Base-by-base conservation (phyloP, 2,113 vertebrate genomes). In the Lophius piscatorius region DNA sequence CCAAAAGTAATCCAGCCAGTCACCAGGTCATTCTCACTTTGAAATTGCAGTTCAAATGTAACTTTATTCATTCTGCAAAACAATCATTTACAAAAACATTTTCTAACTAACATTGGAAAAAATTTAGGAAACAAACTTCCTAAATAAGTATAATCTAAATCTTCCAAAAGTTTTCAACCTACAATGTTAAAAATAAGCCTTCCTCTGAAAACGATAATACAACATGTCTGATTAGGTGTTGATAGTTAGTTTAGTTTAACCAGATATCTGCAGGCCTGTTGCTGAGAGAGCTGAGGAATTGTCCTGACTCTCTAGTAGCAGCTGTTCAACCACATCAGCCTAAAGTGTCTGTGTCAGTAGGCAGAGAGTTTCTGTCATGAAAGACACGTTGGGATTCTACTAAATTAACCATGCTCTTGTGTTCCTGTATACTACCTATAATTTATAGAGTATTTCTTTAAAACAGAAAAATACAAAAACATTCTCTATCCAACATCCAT, bases 401-500 rank as follows among this genome's bases (percentile, higher is more conserved):
- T n/a, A 18, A 46, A 70, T 63, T 62, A 51, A 41, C 10, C 16
- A 21, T 22, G 20, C 21, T n/a, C n/a, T n/a, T n/a, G n/a, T n/a
- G n/a, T n/a, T n/a, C n/a, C n/a, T n/a, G n/a, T n/a, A n/a, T n/a
- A n/a, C n/a, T n/a, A n/a, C n/a, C n/a, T n/a, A n/a, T n/a, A n/a
- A n/a, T n/a, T n/a, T n/a, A n/a, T n/a, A n/a, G n/a, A n/a, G n/a
- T n/a, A n/a, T n/a, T n/a, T n/a, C n/a, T n/a, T n/a, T n/a, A n/a
- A n/a, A n/a, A n/a, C n/a, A n/a, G n/a, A n/a, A n/a, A n/a, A n/a
- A n/a, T n/a, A n/a, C n/a, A 23, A 34, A 67, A 28, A 50, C 14
- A 1, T 13, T 36, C 6, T 34, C 40, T 4, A 34, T 42, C 36
- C 49, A 61, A 72, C 70, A 76, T 54, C 13, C 62, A 80, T 60